A percentile compares a stretch with the other conserved stretches of the same genome.
Evolutionary conservation across 2,113 vertebrate species (phyloP).

Genomic region (Fulmarus glacialis): DNA sequence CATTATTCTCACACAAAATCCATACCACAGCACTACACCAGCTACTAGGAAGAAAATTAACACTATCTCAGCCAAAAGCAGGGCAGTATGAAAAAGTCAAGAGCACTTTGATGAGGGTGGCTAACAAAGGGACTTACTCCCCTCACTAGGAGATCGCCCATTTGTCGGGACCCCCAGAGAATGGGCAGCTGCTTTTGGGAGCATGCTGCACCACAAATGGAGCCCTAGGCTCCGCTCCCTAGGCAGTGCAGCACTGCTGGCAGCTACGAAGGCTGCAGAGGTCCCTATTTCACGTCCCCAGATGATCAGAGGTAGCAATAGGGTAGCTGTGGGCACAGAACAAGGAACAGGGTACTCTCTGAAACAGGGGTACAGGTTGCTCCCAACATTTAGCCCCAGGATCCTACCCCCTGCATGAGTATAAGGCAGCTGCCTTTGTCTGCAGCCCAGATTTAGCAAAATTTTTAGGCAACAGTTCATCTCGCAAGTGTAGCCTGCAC

Average conservation of each 20-base stretch:
- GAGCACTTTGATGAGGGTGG: fast-evolving
- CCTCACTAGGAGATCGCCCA: fast-evolving
- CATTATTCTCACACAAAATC: too few species aligned
- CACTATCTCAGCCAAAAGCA: too few species aligned
- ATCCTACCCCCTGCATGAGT: background rate
- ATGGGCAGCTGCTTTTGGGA: background rate
- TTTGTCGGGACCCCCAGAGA: fast-evolving
- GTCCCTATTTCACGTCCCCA: background rate
- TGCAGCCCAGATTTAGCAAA: background rate
- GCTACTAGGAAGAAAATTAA: too few species aligned
- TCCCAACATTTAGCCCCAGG: background rate
- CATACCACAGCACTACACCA: too few species aligned
- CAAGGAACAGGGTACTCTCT: background rate
- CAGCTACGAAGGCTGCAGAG: background rate
- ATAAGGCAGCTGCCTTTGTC: background rate
- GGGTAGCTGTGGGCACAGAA: background rate
- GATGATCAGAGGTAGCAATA: background rate
- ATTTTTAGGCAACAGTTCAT: background rate
- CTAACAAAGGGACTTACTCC: fast-evolving
- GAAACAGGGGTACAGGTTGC: background rate
- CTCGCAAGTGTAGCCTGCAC: background rate
- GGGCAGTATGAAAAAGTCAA: background rate
- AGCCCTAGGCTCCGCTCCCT: too few species aligned
- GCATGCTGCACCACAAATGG: background rate
- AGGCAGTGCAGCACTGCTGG: fast-evolving